Evolutionary conservation across 1,140 invertebrate genomes (phyloP).

Genomic region (Grapholita molesta): DNA sequence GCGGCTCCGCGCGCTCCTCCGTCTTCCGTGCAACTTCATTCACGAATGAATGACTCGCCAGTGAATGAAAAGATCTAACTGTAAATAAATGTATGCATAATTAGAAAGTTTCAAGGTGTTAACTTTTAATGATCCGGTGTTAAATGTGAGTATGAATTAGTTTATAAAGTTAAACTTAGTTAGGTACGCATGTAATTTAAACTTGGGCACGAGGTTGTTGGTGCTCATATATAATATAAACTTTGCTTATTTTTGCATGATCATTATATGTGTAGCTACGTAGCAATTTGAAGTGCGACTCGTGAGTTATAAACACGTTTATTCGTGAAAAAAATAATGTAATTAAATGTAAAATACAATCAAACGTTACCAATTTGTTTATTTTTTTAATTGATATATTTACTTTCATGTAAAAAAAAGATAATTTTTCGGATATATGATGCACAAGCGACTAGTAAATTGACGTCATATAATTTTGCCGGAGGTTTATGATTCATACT

Average conservation of each 20-base stretch:
- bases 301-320: not conserved
- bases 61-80: slow-evolving; percentile 6
- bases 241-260: slow-evolving; percentile 1
- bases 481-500: no score
- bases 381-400: no score
- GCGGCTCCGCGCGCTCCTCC: slow-evolving; percentile 28
- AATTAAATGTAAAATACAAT: no score
- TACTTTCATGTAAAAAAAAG: no score
- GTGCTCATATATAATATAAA: not conserved
- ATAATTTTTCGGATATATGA: no score
- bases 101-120: not conserved
- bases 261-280: not conserved
- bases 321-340: not conserved
- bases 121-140: slow-evolving; percentile 7
- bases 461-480: no score
- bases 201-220: not conserved
- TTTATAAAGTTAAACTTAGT: slow-evolving; percentile 11
- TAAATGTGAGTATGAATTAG: slow-evolving; percentile 10
- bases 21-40: slow-evolving; percentile 12
- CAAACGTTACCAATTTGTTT: no score
- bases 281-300: not conserved
- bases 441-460: no score
- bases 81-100: not conserved
- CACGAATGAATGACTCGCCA: slow-evolving; percentile 15
- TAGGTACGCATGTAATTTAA: slow-evolving; percentile 6